Percentiles rank a stretch among this genome's conserved stretches.
Conservation (phyloP, 2,113 vertebrate species). For the Turdus rufiventris region DNA sequence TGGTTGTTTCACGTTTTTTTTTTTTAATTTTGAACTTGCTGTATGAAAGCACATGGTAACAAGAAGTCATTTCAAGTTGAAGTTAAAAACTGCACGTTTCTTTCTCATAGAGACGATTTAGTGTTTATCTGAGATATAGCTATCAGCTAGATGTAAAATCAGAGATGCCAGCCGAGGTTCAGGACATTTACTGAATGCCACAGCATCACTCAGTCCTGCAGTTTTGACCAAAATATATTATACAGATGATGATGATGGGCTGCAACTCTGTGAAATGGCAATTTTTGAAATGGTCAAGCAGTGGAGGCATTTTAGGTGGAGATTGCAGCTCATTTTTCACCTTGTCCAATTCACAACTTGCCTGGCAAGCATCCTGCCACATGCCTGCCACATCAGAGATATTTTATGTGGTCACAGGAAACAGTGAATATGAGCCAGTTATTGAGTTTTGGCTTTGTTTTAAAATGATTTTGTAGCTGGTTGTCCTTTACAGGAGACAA, state of each 20-base stretch:
- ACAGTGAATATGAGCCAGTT: background rate
- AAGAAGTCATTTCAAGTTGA: background rate
- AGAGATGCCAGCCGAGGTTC: background rate
- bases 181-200: background rate
- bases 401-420: background rate
- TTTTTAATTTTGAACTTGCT: background rate
- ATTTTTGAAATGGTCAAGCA: background rate
- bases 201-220: background rate
- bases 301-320: background rate
- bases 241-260: background rate
- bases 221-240: background rate
- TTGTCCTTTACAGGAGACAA: background rate
- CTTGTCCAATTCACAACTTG: background rate
- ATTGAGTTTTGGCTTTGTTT: background rate
- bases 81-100: background rate
- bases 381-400: background rate
- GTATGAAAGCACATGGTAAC: background rate
- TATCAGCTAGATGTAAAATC: background rate
- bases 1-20: background rate
- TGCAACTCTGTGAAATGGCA: background rate
- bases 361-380: background rate
- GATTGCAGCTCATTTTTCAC: background rate
- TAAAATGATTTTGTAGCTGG: background rate
- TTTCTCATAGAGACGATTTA: background rate
- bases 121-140: background rate